Conservation (phyloP, 2,797 vertebrate genomes). For the Diplodus puntazzo region DNA sequence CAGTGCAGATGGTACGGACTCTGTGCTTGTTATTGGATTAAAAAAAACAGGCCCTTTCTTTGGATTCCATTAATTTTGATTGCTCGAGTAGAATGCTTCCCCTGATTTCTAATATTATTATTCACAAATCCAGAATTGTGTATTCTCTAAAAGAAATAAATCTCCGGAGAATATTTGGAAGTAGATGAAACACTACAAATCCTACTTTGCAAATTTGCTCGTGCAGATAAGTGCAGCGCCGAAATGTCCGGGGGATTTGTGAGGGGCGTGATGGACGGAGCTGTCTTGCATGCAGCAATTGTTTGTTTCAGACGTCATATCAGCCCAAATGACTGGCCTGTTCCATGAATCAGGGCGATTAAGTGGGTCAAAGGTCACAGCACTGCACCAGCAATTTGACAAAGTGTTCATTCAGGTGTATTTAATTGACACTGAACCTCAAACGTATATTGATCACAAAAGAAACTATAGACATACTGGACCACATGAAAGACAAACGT, state of each 20-base stretch:
- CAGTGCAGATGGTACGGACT: background rate
- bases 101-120: background rate
- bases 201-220: conserved; percentile 5
- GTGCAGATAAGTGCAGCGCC: conserved; percentile 8
- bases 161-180: background rate
- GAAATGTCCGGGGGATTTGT: conserved; percentile 18
- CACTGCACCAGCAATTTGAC: conserved; percentile 6
- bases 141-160: conserved; percentile 2
- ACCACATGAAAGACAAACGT: background rate
- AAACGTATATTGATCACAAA: too few relatives aligned
- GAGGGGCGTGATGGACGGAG: conserved; percentile 7
- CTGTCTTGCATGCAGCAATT: background rate
- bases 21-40: background rate
- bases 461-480: background rate
- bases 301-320: conserved; percentile 9
- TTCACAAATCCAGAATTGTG: background rate
- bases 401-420: background rate
- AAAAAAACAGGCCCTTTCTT: background rate
- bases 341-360: background rate
- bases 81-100: background rate
- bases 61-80: background rate
- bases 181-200: conserved; percentile 1
- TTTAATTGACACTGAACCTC: background rate
- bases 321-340: background rate
- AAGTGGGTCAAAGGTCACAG: conserved; percentile 13